A percentile compares a stretch with the other conserved stretches of the same genome.
These are phyloP conservation scores for Tetrao urogallus DNA, from an alignment of 2,113 vertebrate genomes.

Conservation along the genomic window DNA sequence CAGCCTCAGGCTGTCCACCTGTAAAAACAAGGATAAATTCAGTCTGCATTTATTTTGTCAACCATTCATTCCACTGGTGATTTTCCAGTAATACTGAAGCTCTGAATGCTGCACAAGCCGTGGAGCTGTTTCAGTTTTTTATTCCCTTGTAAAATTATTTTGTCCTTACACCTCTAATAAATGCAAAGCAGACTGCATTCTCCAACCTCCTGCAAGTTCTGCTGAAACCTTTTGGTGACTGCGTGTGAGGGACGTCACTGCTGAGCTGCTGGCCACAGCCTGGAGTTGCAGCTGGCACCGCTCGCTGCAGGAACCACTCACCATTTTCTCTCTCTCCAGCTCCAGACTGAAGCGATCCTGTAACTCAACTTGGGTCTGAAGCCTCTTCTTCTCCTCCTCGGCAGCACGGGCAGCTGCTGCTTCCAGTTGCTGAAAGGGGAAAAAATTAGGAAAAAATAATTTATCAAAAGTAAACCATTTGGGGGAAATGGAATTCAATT, in stretches of 20 bases:
- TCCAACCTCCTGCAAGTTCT: neutral
- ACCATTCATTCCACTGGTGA: fast-evolving
- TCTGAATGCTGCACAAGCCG: neutral
- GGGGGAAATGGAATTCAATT: neutral
- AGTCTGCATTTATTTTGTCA: neutral
- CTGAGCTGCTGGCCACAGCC: neutral
- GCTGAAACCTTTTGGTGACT: neutral
- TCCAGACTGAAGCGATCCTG: constrained; percentile 91
- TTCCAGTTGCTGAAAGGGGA: constrained; percentile 86
- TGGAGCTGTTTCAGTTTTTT: neutral
- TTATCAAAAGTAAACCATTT: neutral
- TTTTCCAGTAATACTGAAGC: neutral
- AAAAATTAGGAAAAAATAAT: neutral
- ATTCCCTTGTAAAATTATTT: neutral
- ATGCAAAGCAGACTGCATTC: fast-evolving
- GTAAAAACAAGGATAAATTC: neutral
- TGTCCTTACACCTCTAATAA: neutral
- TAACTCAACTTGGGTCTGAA: constrained; percentile 92
- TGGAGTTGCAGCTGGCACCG: neutral
- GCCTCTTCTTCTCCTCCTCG: constrained; percentile 89
- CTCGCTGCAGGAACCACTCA: neutral
- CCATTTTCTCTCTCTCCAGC: constrained; percentile 93
- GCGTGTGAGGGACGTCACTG: neutral
- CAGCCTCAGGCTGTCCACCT: neutral
- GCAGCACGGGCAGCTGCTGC: constrained; percentile 88